Evolutionary conservation across 2,797 vertebrate species (phyloP).

Genomic region (Lates japonicus): DNA sequence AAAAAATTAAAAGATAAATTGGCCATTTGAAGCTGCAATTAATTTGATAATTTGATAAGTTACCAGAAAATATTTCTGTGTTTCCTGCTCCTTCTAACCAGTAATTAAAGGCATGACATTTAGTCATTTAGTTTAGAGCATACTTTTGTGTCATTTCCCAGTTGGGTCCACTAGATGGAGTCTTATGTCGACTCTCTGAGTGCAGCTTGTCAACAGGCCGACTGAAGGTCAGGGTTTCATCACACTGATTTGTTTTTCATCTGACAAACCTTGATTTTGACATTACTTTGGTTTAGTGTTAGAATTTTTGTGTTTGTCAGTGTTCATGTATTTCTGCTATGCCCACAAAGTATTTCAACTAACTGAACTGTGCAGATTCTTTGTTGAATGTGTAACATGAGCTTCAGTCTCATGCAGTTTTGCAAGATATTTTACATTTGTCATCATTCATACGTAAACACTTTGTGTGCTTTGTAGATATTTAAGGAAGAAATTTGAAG

Average conservation of each 20-base stretch:
- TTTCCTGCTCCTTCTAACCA: background rate
- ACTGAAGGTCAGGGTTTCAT: background rate
- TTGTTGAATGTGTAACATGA: background rate
- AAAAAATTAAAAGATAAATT: background rate
- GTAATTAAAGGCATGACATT: background rate
- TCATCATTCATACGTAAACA: background rate
- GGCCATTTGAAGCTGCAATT: background rate
- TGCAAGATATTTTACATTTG: background rate
- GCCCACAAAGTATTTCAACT: background rate
- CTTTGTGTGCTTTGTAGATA: background rate
- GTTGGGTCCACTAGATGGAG: slow-evolving; percentile 75
- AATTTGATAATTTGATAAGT: background rate
- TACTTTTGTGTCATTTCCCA: slow-evolving; percentile 17
- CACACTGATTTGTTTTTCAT: slow-evolving; percentile 7
- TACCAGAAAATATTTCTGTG: background rate
- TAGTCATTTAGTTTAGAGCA: background rate
- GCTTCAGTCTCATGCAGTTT: background rate
- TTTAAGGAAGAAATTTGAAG: background rate
- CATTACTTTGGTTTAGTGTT: background rate
- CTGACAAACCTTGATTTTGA: background rate
- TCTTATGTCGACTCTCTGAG: slow-evolving; percentile 14
- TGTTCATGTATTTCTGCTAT: background rate
- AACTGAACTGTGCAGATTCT: background rate
- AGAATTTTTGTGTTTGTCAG: background rate
- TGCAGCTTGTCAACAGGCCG: background rate